Conservation (phyloP, 2,888 invertebrate species). For the Leptinotarsa haldemani region DNA sequence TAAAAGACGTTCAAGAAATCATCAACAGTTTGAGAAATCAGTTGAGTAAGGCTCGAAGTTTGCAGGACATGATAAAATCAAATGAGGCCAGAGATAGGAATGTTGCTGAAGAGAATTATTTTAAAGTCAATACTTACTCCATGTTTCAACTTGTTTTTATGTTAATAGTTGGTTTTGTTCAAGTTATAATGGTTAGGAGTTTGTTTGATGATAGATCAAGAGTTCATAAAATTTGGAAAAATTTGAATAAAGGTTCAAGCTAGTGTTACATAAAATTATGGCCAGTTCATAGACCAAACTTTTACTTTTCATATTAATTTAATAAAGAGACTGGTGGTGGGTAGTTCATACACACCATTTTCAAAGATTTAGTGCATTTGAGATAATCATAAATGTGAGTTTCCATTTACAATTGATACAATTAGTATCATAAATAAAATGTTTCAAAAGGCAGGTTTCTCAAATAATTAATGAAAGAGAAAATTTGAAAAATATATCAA, state of each 20-base stretch:
- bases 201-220: slow-evolving; percentile 74
- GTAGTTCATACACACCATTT: too few relatives aligned
- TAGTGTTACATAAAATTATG: not conserved
- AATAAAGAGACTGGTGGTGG: too few relatives aligned
- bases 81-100: slow-evolving; percentile 86
- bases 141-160: slow-evolving; percentile 79
- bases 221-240: slow-evolving; percentile 61
- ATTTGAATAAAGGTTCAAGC: slow-evolving; percentile 35
- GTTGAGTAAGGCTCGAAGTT: slow-evolving; percentile 72
- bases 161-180: slow-evolving; percentile 78
- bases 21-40: slow-evolving; percentile 73
- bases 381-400: too few relatives aligned
- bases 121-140: slow-evolving; percentile 85
- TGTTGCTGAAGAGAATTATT: slow-evolving; percentile 82
- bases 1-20: slow-evolving; percentile 75
- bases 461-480: too few relatives aligned
- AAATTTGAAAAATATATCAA: too few relatives aligned
- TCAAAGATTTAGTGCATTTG: too few relatives aligned
- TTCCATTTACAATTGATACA: too few relatives aligned
- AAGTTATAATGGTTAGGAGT: slow-evolving; percentile 83
- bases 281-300: too few relatives aligned
- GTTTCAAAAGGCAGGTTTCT: too few relatives aligned
- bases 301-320: too few relatives aligned
- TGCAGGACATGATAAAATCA: slow-evolving; percentile 79
- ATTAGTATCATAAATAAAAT: too few relatives aligned